Evolutionary conservation across 2,888 invertebrate genomes (phyloP).

Genomic region (Acrobasis consociella): DNA sequence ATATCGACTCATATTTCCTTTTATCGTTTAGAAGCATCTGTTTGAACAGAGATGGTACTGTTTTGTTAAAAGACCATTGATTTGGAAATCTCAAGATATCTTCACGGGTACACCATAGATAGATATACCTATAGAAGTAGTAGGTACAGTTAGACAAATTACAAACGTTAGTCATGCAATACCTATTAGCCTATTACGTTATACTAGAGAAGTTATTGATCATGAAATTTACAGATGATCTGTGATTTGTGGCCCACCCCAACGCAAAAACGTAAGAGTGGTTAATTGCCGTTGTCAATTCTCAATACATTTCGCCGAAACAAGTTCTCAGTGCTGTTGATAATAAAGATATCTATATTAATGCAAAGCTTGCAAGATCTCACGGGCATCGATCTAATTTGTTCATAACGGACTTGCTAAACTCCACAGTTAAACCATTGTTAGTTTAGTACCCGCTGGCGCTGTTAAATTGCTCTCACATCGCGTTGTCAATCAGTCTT

Average conservation of each 20-base stretch:
- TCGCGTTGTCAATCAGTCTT: constrained; percentile 52
- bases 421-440: constrained; percentile 39
- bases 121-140: too few relatives aligned
- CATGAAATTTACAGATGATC: too few relatives aligned
- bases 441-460: constrained; percentile 30
- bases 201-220: too few relatives aligned
- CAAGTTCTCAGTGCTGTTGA: background rate
- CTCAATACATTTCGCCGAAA: background rate
- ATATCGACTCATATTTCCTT: constrained; percentile 20
- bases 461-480: constrained; percentile 36
- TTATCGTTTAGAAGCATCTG: constrained; percentile 18
- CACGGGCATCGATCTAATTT: constrained; percentile 58
- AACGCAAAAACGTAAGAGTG: too few relatives aligned
- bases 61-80: background rate
- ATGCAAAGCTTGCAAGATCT: constrained; percentile 44
- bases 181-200: too few relatives aligned
- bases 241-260: too few relatives aligned
- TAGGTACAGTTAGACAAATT: too few relatives aligned
- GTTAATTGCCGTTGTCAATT: too few relatives aligned
- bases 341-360: background rate
- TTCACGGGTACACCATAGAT: background rate
- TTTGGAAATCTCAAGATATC: background rate
- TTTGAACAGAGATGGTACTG: constrained; percentile 19
- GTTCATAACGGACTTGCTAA: constrained; percentile 60
- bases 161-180: too few relatives aligned